Percentiles rank a stretch among this genome's conserved stretches.
Evolutionary conservation across 2,113 vertebrate species (phyloP).

Genomic region (Mustelus asterias): DNA sequence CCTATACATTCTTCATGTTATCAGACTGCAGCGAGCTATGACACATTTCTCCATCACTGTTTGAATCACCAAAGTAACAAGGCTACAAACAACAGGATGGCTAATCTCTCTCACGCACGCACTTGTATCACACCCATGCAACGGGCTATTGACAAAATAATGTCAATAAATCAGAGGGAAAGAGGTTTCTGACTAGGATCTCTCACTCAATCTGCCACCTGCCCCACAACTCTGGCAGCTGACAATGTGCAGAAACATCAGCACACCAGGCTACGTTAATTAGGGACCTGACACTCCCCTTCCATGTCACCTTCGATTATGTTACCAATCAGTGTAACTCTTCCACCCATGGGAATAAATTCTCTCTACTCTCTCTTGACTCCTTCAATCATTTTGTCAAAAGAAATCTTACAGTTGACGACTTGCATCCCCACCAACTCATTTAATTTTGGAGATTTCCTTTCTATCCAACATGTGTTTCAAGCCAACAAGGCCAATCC

Average conservation of each 20-base stretch:
- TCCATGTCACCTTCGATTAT: no score
- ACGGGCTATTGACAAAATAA: not conserved
- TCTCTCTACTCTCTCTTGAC: no score
- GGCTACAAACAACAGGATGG: not conserved
- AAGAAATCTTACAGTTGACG: no score
- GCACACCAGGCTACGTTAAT: not conserved
- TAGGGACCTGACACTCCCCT: not conserved
- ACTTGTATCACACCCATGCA: not conserved
- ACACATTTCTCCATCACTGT: not conserved
- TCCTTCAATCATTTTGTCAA: no score
- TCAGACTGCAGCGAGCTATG: not conserved
- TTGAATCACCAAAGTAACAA: not conserved
- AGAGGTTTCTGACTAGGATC: not conserved
- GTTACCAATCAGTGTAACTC: no score
- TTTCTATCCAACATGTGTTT: no score
- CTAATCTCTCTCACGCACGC: not conserved
- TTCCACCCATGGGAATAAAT: no score
- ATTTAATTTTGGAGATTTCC: no score
- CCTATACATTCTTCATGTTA: not conserved
- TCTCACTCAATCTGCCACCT: not conserved
- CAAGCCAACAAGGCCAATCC: no score
- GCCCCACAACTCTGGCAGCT: not conserved
- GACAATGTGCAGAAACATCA: not conserved
- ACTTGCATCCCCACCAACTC: no score
- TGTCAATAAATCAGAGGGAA: not conserved